phyloP scores from a whole-genome alignment of 2,888 invertebrate genomes.

The Nomada fucata region DNA sequence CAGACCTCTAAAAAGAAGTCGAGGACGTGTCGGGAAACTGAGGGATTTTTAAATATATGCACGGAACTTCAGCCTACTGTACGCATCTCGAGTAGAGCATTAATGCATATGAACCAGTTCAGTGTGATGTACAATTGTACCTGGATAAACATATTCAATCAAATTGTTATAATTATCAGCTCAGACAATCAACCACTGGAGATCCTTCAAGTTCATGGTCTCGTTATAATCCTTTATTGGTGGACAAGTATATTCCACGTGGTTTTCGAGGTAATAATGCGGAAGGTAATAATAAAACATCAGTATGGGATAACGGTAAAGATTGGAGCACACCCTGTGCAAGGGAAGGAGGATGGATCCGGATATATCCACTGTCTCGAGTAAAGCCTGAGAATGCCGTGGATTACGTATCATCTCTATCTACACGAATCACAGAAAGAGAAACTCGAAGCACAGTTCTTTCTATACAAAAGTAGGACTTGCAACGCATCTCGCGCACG shows the following conservation, averaged over 20 bases:
- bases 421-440: constrained; percentile 74
- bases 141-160: no score
- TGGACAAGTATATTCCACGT: constrained; percentile 85
- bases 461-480: constrained; percentile 79
- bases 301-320: constrained; percentile 89
- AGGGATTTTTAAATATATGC: constrained; percentile 75
- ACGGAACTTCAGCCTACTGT: constrained; percentile 75
- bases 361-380: constrained; percentile 88
- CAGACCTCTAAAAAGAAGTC: constrained; percentile 76
- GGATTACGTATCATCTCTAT: constrained; percentile 74
- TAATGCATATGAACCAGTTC: not conserved
- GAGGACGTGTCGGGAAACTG: constrained; percentile 73
- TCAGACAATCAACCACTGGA: constrained; percentile 72
- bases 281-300: constrained; percentile 86
- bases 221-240: constrained; percentile 81
- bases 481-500: not conserved
- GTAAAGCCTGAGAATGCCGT: constrained; percentile 56
- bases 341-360: constrained; percentile 90
- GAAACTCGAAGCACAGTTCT: constrained; percentile 80
- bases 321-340: constrained; percentile 88
- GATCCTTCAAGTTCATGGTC: constrained; percentile 77
- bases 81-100: constrained; percentile 29
- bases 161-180: constrained; percentile 56
- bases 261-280: constrained; percentile 88
- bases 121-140: not conserved